phyloP scores from a whole-genome alignment of 2,888 invertebrate genomes.

The Lutraria lutraria region DNA sequence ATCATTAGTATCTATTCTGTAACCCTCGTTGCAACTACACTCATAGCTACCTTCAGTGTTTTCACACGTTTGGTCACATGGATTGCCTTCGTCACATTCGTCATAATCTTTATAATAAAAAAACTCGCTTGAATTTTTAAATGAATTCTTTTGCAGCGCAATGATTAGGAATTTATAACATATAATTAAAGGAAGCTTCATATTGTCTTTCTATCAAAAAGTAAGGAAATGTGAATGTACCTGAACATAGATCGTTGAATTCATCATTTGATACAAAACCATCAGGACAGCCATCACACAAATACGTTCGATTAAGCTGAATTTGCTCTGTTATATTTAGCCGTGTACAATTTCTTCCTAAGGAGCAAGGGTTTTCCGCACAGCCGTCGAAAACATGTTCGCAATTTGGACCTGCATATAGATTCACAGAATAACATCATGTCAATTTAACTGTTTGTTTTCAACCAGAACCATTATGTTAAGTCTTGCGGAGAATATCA shows the following conservation, averaged over 20 bases:
- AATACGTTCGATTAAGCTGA: neutral
- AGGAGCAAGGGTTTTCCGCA: conserved; percentile 29
- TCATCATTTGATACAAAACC: conserved; percentile 16
- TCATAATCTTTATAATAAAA: conserved; percentile 24
- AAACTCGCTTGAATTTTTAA: neutral
- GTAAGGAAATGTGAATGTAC: neutral
- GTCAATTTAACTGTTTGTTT: no score
- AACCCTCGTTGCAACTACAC: conserved; percentile 30
- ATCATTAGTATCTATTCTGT: neutral
- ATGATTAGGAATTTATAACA: neutral
- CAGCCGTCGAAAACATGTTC: conserved; percentile 39
- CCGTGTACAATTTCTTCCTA: conserved; percentile 25
- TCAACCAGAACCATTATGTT: no score
- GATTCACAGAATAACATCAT: neutral
- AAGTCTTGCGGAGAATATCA: no score
- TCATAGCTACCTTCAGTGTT: conserved; percentile 37
- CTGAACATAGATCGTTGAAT: conserved; percentile 23
- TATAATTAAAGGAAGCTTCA: neutral
- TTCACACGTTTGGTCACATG: conserved; percentile 1
- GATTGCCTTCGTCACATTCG: conserved; percentile 20
- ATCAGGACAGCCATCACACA: conserved; percentile 25
- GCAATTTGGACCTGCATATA: conserved; percentile 22
- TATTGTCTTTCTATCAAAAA: no score
- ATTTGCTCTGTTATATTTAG: neutral
- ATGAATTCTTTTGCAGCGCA: neutral